Evolutionary conservation across 37 sponge, comb jelly and placozoan species (phyloP).

Genomic region (Amphimedon queenslandica): DNA sequence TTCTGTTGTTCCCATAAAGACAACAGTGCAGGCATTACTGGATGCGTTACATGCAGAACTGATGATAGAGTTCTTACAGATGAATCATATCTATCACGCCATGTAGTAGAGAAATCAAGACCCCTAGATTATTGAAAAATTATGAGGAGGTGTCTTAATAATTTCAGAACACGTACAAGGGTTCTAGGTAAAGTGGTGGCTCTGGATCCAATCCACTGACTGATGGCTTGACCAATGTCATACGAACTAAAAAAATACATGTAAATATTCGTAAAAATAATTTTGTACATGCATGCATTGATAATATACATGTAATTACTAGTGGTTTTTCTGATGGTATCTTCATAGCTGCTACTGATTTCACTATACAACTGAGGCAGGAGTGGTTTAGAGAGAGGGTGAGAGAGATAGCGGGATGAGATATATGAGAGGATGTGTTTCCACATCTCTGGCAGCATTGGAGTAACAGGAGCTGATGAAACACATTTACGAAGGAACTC

Average conservation of each 20-base stretch:
- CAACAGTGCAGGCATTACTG: slow-evolving; percentile 72
- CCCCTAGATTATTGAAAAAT: slow-evolving; percentile 43
- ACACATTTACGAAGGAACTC: slow-evolving; percentile 84
- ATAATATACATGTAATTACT: no score
- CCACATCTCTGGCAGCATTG: slow-evolving; percentile 71
- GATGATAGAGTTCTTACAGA: slow-evolving; percentile 36
- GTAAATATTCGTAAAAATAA: background rate
- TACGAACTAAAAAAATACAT: slow-evolving; percentile 35
- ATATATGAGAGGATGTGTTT: slow-evolving; percentile 52
- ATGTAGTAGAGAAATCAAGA: slow-evolving; percentile 89
- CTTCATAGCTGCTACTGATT: slow-evolving; percentile 47
- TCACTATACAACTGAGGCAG: slow-evolving; percentile 38
- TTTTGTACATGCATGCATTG: no score
- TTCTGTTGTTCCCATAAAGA: slow-evolving; percentile 69
- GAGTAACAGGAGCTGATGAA: slow-evolving; percentile 75
- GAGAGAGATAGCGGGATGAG: slow-evolving; percentile 21
- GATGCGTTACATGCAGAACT: slow-evolving; percentile 71
- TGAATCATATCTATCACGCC: slow-evolving; percentile 70
- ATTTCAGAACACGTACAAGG: slow-evolving; percentile 32
- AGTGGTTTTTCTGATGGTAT: slow-evolving; percentile 60
- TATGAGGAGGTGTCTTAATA: background rate
- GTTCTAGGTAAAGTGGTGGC: slow-evolving; percentile 39
- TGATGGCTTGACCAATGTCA: slow-evolving; percentile 71
- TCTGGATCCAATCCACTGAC: slow-evolving; percentile 69
- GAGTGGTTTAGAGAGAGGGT: slow-evolving; percentile 19